These are phyloP conservation scores for Graphium colonna DNA, from an alignment of 2,888 invertebrate genomes.

Conservation along the genomic window DNA sequence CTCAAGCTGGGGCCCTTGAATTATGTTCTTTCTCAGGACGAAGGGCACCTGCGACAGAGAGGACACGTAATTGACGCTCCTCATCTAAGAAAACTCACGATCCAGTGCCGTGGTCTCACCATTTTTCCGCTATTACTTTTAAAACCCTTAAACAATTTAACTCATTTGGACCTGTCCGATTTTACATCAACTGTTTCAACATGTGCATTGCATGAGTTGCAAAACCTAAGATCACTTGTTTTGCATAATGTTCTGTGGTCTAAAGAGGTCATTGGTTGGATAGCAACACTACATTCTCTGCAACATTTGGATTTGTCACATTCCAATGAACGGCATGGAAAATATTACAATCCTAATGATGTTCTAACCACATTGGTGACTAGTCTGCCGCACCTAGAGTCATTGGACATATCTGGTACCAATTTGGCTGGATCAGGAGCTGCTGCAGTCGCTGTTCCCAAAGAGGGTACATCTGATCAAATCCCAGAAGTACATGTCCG, in stretches of 20 bases:
- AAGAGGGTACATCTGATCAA: constrained; percentile 34
- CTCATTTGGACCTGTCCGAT: constrained; percentile 86
- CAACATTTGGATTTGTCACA: constrained; percentile 93
- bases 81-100: constrained; percentile 78
- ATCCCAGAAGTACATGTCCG: constrained; percentile 48
- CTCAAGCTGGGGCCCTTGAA: constrained; percentile 86
- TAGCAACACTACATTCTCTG: constrained; percentile 77
- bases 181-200: constrained; percentile 83
- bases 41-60: constrained; percentile 54
- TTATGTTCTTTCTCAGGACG: constrained; percentile 79
- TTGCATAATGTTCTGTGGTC: constrained; percentile 89
- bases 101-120: constrained; percentile 74
- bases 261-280: constrained; percentile 81
- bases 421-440: constrained; percentile 94
- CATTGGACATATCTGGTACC: constrained; percentile 97
- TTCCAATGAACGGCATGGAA: constrained; percentile 84
- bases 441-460: constrained; percentile 65
- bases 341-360: constrained; percentile 87
- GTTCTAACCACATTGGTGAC: constrained; percentile 85
- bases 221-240: constrained; percentile 85
- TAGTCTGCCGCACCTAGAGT: constrained; percentile 86
- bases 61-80: constrained; percentile 81
- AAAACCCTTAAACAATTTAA: constrained; percentile 80
- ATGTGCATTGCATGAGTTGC: constrained; percentile 83
- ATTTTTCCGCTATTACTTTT: constrained; percentile 78